These are phyloP conservation scores for Astropecten irregularis DNA, from an alignment of 53 echinoderm and acorn worm genomes.

Conservation along the genomic window DNA sequence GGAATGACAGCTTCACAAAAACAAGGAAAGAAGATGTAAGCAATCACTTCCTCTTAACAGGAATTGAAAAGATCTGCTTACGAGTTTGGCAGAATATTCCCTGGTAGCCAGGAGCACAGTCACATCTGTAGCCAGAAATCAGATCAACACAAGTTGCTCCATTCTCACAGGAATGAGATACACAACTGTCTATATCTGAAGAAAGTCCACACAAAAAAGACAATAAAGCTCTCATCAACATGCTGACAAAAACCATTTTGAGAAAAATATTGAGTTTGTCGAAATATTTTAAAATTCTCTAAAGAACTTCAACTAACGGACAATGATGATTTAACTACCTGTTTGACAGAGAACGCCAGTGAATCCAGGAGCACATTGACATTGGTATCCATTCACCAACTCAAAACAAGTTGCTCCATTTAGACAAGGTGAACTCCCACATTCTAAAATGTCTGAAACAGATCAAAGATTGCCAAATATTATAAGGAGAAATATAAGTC, in stretches of 20 bases:
- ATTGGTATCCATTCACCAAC: slow-evolving; percentile 52
- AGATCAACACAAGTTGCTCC: slow-evolving; percentile 44
- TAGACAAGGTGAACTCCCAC: neutral
- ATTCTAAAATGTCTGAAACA: neutral
- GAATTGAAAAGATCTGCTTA: too few relatives aligned
- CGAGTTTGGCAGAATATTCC: slow-evolving; percentile 16
- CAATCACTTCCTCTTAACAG: too few relatives aligned
- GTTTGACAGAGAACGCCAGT: slow-evolving; percentile 64
- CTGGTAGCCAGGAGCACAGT: slow-evolving; percentile 34
- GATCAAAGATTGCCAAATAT: neutral
- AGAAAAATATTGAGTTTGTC: neutral
- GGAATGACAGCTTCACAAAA: too few relatives aligned
- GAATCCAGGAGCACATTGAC: slow-evolving; percentile 67
- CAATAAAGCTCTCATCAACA: neutral
- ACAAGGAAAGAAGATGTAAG: too few relatives aligned
- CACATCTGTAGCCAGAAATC: slow-evolving; percentile 26
- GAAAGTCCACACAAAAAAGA: neutral
- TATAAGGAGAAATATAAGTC: neutral
- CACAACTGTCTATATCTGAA: slow-evolving; percentile 9
- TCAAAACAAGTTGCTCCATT: slow-evolving; percentile 53
- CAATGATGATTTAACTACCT: neutral
- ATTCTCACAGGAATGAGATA: slow-evolving; percentile 35
- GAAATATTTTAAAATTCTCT: neutral
- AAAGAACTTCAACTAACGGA: neutral
- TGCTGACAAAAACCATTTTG: neutral